Base-by-base conservation (phyloP, 2,888 invertebrate species). In the Dermolepida albohirtum region DNA sequence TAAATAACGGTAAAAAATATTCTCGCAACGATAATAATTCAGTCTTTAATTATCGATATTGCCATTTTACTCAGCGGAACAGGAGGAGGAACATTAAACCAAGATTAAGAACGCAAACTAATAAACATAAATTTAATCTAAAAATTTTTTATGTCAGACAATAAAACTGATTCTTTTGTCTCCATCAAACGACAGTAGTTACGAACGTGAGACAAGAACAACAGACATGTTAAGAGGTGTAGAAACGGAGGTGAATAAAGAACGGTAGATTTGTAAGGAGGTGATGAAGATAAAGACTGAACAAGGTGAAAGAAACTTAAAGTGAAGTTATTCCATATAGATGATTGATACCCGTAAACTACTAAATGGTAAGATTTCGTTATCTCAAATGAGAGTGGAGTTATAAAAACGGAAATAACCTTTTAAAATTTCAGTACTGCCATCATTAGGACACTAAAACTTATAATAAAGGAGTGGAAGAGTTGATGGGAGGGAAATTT, bases 331-430 rank as follows among this genome's bases (percentile, higher is more conserved):
- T 70, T 71, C 67, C 59, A 67, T 69, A 73, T 72, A 72, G 69
- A 72, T 73, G 73, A 73, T 73, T 72, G 71, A 78, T 77, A 76
- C 74, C 73, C 65, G 68, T 66, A 72, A 70, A 73, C 71, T 73
- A 73, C 74, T 74, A 73, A 74, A 70, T 73, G 71, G 71, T 70
- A 68, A 74, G 74, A 75, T 74, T 74, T 71, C 71, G 74, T 77
- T 75, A 76, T 77, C 74, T 75, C 43, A 54, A 68, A 69, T 62
- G 67, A 69, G 68, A 52, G 57, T 69, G 17, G 71, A 69, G 72
- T 71, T 74, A 71, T 77, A 77, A 76, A 77, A 74, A 66, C 69
- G 64, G 68, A 71, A 75, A 76, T 74, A 74, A 74, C 73, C 75
- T 75, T 75, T 75, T 74, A 74, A 74, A 74, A 74, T 74, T 74